A percentile compares a stretch with the other conserved stretches of the same genome.
Evolutionary conservation across 2,888 invertebrate species (phyloP).

Genomic region (Merodon equestris): DNA sequence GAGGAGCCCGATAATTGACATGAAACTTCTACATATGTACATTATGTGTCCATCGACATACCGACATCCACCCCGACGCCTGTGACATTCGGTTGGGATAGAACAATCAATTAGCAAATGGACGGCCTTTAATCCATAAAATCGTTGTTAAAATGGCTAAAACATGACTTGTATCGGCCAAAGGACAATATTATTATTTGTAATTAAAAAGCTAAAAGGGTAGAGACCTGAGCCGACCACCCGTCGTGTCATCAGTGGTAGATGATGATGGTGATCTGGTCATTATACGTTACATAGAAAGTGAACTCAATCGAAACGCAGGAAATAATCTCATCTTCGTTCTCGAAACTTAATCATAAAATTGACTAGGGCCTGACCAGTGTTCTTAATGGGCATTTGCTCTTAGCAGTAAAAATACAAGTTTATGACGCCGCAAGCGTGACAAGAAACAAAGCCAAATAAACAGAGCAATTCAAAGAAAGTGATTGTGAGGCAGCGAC

Average conservation of each 20-base stretch:
- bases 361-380: constrained; percentile 33
- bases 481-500: constrained; percentile 1
- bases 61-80: constrained; percentile 1
- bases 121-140: constrained; percentile 57
- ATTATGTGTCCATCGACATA: background rate
- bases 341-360: constrained; percentile 58
- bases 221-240: constrained; percentile 9
- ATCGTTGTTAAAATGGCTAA: constrained; percentile 53
- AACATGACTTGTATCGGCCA: constrained; percentile 39
- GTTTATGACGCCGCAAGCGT: constrained; percentile 54
- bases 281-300: constrained; percentile 17
- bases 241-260: constrained; percentile 35
- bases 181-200: constrained; percentile 35
- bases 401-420: constrained; percentile 53
- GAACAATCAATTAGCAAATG: constrained; percentile 65
- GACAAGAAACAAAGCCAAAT: constrained; percentile 41
- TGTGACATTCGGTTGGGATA: constrained; percentile 7
- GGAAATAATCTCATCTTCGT: constrained; percentile 7
- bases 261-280: constrained; percentile 29
- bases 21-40: constrained; percentile 21
- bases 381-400: constrained; percentile 60
- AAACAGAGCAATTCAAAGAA: constrained; percentile 37
- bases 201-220: constrained; percentile 58
- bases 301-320: constrained; percentile 51
- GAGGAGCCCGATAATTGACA: constrained; percentile 26